phyloP scores from a whole-genome alignment of 2,113 vertebrate genomes.

The Petromus typicus region DNA sequence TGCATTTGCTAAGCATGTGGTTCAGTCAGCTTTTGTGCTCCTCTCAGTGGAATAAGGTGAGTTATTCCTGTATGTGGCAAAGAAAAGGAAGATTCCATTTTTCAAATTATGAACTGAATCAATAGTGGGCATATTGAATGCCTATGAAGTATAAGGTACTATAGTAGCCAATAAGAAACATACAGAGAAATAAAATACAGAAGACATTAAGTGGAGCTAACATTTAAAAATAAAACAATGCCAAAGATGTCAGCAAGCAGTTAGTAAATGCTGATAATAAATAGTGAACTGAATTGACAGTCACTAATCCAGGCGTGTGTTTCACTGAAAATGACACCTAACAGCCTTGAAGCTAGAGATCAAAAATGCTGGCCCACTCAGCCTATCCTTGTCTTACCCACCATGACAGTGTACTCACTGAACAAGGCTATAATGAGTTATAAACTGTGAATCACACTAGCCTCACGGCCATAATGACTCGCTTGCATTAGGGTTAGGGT shows the following conservation, averaged over 20 bases:
- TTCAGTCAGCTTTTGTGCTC: background rate
- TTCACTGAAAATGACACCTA: background rate
- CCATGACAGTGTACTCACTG: background rate
- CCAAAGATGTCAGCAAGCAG: background rate
- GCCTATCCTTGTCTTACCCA: background rate
- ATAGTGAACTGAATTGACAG: background rate
- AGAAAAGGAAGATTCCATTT: background rate
- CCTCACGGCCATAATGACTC: background rate
- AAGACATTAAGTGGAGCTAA: background rate
- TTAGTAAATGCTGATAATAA: background rate
- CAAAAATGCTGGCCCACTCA: background rate
- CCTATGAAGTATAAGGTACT: background rate
- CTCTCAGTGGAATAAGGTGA: background rate
- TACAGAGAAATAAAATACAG: background rate
- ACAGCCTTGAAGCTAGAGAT: background rate
- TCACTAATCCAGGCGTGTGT: background rate
- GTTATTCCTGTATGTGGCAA: background rate
- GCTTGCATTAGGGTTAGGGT: background rate
- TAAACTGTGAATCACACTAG: background rate
- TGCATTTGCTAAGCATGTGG: conserved; percentile 22
- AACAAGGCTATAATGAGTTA: background rate
- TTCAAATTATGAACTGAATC: background rate
- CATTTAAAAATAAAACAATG: conserved; percentile 1
- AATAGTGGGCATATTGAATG: background rate
- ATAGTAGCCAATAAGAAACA: background rate